Conservation (phyloP, 2,797 vertebrate species). For the Peromyscus eremicus region DNA sequence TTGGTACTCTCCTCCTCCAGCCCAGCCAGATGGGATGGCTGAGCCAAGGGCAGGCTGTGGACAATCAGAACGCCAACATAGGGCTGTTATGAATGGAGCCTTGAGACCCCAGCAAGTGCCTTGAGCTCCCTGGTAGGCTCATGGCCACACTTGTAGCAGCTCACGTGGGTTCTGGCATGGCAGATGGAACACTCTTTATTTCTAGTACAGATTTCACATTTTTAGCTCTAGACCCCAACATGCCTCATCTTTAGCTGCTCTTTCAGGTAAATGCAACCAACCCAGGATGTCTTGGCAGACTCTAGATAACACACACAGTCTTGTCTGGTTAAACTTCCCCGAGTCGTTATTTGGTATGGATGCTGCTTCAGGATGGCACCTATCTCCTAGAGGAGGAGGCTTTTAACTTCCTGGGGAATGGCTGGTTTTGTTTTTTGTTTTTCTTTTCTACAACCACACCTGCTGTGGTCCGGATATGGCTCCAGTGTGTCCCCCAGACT, state of each 20-base stretch:
- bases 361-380: neutral
- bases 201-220: neutral
- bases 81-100: neutral
- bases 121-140: neutral
- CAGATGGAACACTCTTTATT: neutral
- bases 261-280: neutral
- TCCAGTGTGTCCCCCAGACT: neutral
- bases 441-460: neutral
- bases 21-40: neutral
- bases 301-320: too few relatives aligned
- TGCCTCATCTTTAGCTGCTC: neutral
- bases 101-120: neutral
- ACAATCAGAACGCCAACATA: neutral
- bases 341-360: neutral
- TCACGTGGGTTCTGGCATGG: neutral
- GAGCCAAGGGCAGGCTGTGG: neutral
- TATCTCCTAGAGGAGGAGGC: accelerated
- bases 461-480: neutral
- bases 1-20: too few relatives aligned
- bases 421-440: neutral
- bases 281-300: neutral
- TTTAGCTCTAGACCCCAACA: neutral
- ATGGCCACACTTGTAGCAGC: neutral
- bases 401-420: neutral
- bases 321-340: neutral